A percentile compares a stretch with the other conserved stretches of the same genome.
phyloP scores from a whole-genome alignment of 2,888 invertebrate genomes.

The Gymnocheta viridis region DNA sequence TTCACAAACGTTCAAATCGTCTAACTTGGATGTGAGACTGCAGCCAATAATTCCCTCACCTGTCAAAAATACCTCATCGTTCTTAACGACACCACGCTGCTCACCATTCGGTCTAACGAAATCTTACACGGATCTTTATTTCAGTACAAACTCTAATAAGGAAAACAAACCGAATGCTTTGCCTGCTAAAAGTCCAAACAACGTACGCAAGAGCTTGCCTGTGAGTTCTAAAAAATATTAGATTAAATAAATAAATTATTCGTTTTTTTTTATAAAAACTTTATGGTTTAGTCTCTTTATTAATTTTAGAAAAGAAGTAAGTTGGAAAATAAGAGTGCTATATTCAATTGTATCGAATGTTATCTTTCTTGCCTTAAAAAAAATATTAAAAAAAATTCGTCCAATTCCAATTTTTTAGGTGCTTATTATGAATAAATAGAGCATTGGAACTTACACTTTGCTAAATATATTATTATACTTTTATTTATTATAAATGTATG shows the following conservation, averaged over 20 bases:
- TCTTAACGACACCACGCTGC: constrained; percentile 72
- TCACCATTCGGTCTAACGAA: constrained; percentile 75
- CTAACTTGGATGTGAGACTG: constrained; percentile 15
- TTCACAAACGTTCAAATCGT: constrained; percentile 7
- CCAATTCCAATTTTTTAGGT: too few species aligned
- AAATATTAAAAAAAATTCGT: too few species aligned
- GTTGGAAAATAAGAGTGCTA: too few species aligned
- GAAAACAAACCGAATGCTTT: constrained; percentile 63
- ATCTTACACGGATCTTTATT: constrained; percentile 69
- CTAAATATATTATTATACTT: too few species aligned
- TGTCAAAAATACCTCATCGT: constrained; percentile 69
- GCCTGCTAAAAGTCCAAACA: constrained; percentile 68
- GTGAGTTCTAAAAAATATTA: constrained; percentile 77
- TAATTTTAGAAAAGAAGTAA: constrained; percentile 3
- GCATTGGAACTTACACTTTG: too few species aligned
- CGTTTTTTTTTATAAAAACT: neutral
- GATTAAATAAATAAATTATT: constrained; percentile 70
- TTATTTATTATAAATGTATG: too few species aligned
- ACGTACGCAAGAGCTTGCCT: constrained; percentile 75
- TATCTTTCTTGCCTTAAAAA: too few species aligned
- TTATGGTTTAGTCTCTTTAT: neutral
- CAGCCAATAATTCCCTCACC: constrained; percentile 24
- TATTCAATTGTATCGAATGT: too few species aligned
- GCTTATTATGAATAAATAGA: too few species aligned
- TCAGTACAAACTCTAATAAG: constrained; percentile 52